Base-by-base conservation (phyloP, 2,888 invertebrate species). In the Melanophora roralis region DNA sequence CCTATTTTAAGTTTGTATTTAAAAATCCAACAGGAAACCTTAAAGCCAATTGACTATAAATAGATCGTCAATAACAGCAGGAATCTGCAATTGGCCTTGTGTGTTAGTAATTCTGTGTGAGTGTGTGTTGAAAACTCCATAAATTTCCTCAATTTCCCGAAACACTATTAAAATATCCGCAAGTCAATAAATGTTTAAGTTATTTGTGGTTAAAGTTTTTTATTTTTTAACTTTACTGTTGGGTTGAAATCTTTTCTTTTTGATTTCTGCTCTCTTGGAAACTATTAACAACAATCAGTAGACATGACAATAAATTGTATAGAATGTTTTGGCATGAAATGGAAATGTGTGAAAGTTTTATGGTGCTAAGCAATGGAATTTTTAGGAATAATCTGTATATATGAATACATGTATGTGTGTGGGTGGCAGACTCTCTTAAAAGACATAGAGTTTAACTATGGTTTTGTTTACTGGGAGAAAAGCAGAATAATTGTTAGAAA, bases 21-120 rank as follows among this genome's bases (percentile, higher is more conserved):
- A 40, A 40, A 9, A 19, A 49, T 51, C 51, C 57, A 32, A 23
- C 64, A 72, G 80, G 76, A 80, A 76, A 76, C 57, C 76, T 72
- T 65, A 68, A 76, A 76, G 68, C 80, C 80, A 80, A 80, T 80
- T 80, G 72, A 73, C 76, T 68, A 68, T 73, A 76, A 80, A 80
- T 68, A 51, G 55, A 68, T 73, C 68, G 62, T 80, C 80, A 73
- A 73, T 80, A 80, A 59, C 80, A 80, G 76, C 76, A 76, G 80
- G 80, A 76, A 57, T 64, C 73, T 64, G 38, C 47, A 49, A 51
- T 68, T 76, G 68, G 47, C 53, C 53, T 59, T 40, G 62, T 62
- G 4, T 36, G 19, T 32, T 1, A 11, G 32, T 9, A 6, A 6
- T 7, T 36, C 8, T 45, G 11, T n/a, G 8, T 14, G 2, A 47